These are phyloP conservation scores for Cebidichthys violaceus DNA, from an alignment of 2,113 vertebrate genomes.

Conservation along the genomic window DNA sequence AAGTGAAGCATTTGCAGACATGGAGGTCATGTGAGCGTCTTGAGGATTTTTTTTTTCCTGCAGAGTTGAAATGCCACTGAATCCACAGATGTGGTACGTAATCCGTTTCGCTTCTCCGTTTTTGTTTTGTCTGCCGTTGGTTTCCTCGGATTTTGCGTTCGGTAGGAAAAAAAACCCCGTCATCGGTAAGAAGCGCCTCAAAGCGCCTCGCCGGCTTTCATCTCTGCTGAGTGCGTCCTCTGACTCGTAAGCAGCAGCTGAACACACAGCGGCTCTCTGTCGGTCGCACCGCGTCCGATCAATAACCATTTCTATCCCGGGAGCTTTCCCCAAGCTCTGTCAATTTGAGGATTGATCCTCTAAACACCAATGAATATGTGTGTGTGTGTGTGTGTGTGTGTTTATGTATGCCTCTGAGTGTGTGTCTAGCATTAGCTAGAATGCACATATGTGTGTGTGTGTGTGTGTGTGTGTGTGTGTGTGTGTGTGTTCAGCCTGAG, in stretches of 20 bases:
- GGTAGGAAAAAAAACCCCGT: conserved; percentile 25
- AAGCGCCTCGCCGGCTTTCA: conserved; percentile 49
- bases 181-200: conserved; percentile 19
- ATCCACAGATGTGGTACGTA: conserved; percentile 41
- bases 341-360: conserved; percentile 65
- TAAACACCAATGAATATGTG: conserved; percentile 44
- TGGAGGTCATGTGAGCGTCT: conserved; percentile 43
- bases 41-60: conserved; percentile 9
- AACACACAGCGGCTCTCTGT: conserved; percentile 64
- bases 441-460: neutral
- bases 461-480: neutral
- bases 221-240: conserved; percentile 51
- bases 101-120: conserved; percentile 44
- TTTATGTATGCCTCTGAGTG: neutral
- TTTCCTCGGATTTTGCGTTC: conserved; percentile 38
- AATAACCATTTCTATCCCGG: conserved; percentile 59
- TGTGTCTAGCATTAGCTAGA: conserved; percentile 5
- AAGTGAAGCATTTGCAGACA: conserved; percentile 27
- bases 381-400: conserved; percentile 33
- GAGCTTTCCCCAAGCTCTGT: conserved; percentile 61
- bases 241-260: conserved; percentile 66
- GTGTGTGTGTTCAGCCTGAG: conserved; percentile 43
- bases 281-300: conserved; percentile 37
- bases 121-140: conserved; percentile 32
- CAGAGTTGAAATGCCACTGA: conserved; percentile 50